Base-by-base conservation (phyloP, 2,888 invertebrate species). In the Drosophila robusta region DNA sequence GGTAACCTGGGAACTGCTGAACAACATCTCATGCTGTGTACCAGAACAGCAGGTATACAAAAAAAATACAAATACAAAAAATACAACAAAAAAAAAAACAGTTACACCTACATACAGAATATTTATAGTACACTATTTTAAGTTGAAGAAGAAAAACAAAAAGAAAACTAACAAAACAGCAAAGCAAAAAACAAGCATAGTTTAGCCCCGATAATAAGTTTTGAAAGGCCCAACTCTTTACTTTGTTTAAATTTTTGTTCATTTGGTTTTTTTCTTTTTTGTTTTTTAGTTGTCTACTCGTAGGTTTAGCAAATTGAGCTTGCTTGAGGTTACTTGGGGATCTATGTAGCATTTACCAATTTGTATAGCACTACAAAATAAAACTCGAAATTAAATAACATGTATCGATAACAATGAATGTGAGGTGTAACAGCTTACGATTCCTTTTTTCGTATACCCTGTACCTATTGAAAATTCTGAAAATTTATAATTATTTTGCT, bases 21-120 rank as follows among this genome's bases (percentile, higher is more conserved):
- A 63, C 58, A 70, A 64, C 34, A 60, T 72, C 77, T 73, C 80
- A 70, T 83, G 83, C 83, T 84, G 83, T 83, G 83, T 84, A 84
- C 88, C 83, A 79, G 83, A 86, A 77, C 83, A 84, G 83, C 83
- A 84, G 83, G 83, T 84, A 84, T 84, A 87, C 78, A 87, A 87
- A 69, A 49, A 49, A 76, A 52, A 24, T 7, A 67, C 18, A 18
- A 18, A 84, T 84, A 87, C 78, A 87, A 87, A 69, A 49, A 62
- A 73, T 52, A 18, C 7, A 67, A 52, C 70, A 71, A 80, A 68
- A 34, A 41, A n/a, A 29, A 70, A 49, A 54, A 56, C n/a, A 63
- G 24, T 73, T 29, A 47, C 16, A 47, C 26, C 50, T 51, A 56
- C 41, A 69, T 38, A 75, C 56, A 73, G 32, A 75, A 65, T 76